Conservation (phyloP, 2,797 vertebrate genomes). For the Cephalopachus bancanus region DNA sequence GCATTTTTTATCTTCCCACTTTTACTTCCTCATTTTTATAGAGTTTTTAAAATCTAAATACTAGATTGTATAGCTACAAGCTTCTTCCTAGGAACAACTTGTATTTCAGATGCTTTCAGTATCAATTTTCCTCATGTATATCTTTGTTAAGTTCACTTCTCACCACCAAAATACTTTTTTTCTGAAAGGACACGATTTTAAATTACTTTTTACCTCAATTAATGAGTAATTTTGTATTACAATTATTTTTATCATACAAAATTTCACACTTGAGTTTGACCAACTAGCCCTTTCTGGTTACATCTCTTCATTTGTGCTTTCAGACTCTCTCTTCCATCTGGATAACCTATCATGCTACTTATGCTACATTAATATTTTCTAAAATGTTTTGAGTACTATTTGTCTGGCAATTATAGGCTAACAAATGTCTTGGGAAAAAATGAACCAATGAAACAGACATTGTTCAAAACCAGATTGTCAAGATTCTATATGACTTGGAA, state of each 20-base stretch:
- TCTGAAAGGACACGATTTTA: neutral
- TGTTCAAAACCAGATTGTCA: neutral
- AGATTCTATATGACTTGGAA: neutral
- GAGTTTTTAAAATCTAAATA: neutral
- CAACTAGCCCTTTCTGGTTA: neutral
- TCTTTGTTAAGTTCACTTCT: neutral
- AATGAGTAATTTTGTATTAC: neutral
- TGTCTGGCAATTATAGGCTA: neutral
- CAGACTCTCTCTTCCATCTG: neutral
- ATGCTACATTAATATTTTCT: neutral
- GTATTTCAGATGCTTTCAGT: neutral
- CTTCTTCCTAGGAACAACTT: neutral
- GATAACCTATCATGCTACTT: neutral
- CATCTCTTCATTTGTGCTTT: neutral
- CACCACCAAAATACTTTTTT: neutral
- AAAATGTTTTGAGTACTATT: neutral
- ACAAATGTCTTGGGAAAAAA: neutral
- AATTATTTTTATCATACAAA: neutral
- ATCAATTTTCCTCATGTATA: neutral
- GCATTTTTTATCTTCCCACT: neutral
- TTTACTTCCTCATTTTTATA: neutral
- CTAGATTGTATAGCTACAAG: neutral
- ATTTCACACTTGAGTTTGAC: neutral
- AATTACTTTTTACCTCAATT: neutral
- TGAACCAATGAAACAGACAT: neutral